Conservation (phyloP, 2,113 vertebrate genomes). For the Vulpes ferrilata region DNA sequence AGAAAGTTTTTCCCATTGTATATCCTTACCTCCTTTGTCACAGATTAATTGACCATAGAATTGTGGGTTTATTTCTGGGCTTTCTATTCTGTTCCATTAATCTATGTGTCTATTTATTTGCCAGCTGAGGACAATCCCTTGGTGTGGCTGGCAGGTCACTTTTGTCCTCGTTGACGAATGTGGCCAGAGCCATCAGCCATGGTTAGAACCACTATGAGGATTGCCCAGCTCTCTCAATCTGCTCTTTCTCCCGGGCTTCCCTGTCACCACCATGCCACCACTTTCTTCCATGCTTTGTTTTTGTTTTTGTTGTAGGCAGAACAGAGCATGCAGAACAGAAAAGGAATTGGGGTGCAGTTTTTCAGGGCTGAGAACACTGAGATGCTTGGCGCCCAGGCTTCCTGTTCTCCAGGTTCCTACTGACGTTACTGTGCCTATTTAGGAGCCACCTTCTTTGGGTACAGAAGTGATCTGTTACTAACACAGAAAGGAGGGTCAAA, state of each 20-base stretch:
- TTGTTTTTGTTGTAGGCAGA: background rate
- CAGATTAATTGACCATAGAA: background rate
- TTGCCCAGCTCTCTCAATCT: background rate
- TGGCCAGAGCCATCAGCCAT: no score
- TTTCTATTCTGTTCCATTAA: background rate
- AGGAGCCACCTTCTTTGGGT: background rate
- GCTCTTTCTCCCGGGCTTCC: no score
- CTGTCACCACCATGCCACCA: background rate
- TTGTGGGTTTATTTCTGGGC: background rate
- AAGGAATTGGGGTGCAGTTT: background rate
- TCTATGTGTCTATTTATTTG: background rate
- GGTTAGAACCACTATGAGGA: background rate
- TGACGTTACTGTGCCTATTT: background rate
- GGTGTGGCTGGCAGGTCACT: background rate
- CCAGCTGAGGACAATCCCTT: no score
- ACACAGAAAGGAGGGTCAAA: background rate
- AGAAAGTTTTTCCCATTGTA: background rate
- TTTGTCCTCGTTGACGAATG: background rate
- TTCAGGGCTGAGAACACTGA: background rate
- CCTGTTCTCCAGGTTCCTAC: background rate
- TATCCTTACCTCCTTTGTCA: background rate
- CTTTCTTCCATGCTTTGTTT: background rate
- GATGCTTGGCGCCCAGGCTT: background rate
- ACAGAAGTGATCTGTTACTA: background rate
- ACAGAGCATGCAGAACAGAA: background rate